Evolutionary conservation across 2,113 vertebrate genomes (phyloP).

Genomic region (Smithornis capensis): DNA sequence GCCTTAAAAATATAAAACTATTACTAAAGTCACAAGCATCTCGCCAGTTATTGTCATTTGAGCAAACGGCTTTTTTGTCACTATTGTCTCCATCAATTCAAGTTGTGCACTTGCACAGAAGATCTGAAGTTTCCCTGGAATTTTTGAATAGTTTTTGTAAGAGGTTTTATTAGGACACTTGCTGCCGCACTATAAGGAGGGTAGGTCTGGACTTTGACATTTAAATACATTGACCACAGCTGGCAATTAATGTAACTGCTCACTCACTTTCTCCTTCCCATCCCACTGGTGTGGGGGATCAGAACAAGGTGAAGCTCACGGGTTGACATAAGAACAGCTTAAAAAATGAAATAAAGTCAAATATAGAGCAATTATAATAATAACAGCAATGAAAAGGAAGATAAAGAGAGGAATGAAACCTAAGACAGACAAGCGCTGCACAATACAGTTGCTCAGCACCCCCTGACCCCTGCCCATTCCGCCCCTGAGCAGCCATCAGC

Average conservation of each 20-base stretch:
- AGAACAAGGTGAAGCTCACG: neutral
- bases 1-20: neutral
- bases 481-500: rapidly evolving
- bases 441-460: neutral
- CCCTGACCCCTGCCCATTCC: neutral
- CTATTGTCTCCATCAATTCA: neutral
- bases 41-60: neutral
- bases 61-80: neutral
- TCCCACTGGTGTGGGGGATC: neutral
- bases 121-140: rapidly evolving
- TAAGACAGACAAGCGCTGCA: neutral
- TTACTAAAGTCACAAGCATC: neutral
- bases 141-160: neutral
- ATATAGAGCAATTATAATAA: neutral
- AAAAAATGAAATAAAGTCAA: neutral
- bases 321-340: neutral
- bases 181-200: neutral
- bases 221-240: neutral
- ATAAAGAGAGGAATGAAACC: neutral
- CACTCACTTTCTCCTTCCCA: neutral
- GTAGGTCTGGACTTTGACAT: neutral
- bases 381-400: neutral
- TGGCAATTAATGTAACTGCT: neutral
- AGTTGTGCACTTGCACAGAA: neutral
- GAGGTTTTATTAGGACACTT: neutral